Evolutionary conservation across 2,797 vertebrate species (phyloP), one percentile per base, ranked within the genome.

Genomic region (Pipistrellus kuhlii): DNA sequence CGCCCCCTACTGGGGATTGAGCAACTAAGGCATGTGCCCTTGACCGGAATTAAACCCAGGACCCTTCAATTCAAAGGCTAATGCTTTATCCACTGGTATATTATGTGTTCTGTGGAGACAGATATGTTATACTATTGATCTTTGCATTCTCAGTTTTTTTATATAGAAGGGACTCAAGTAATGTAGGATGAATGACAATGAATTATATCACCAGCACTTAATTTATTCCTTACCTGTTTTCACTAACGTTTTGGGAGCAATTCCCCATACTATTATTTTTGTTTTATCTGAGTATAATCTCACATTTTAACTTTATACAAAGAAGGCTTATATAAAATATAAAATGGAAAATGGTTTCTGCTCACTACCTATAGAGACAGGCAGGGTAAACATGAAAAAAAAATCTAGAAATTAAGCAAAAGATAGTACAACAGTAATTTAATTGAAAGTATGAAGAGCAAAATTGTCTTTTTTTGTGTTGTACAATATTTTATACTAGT

Each of bases 291-390:
- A 73, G 23, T 12, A 66, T 51, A 89, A 23, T 20, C 30, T 84
- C 35, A 84, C 27, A 32, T 76, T 66, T 14, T 92, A 81, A 93
- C 35, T 91, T 83, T 68, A 77, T 57, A 85, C 64, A 88, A 53
- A 91, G 6, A 83, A 30, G 11, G 46, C 25, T 91, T 91, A 62
- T 12, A 94, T 53, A 59, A 94, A 91, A 80, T 72, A 73, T 8
- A 78, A 88, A 82, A 44, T 68, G 53, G 82, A 83, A 94, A 94
- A 73, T n/a, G 3, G 66, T 80, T 96, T 96, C 27, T 90, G 59
- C n/a, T n/a, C 27, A 30, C n/a, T 53, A 86, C 38, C 84, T 68
- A 77, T 4, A 57, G 38, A 94, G 48, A 88, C 48, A 57, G 80
- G 66, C 48, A 57, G 80, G 66, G 64, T 77, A 92, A 68, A 82